Percentiles rank a stretch among this genome's conserved stretches.
These are phyloP conservation scores for Macropodus opercularis DNA, from an alignment of 2,797 vertebrate species.

Conservation along the genomic window DNA sequence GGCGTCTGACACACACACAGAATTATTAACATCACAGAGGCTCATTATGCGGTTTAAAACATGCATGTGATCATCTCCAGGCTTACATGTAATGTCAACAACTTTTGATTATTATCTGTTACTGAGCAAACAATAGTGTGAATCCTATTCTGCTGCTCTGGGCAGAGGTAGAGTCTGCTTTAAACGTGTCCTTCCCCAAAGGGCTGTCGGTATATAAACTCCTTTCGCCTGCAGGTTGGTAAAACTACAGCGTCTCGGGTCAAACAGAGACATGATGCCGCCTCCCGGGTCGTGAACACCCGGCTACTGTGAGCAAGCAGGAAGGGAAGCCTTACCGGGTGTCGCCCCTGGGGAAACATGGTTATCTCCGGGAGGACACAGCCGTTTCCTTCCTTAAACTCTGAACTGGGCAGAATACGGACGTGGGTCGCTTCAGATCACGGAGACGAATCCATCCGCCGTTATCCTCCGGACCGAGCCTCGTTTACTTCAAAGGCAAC, in stretches of 20 bases:
- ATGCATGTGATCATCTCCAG: conserved; percentile 35
- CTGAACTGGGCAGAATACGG: conserved; percentile 32
- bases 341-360: conserved; percentile 96
- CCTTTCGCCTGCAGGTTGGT: conserved; percentile 10
- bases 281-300: conserved; percentile 2
- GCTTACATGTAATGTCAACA: conserved; percentile 55
- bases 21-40: conserved; percentile 48
- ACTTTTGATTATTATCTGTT: conserved; percentile 42
- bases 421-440: conserved; percentile 52
- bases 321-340: conserved; percentile 86
- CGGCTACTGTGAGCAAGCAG: conserved; percentile 7
- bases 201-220: conserved; percentile 2
- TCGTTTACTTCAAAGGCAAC: conserved; percentile 49
- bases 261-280: conserved; percentile 44
- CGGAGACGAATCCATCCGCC: conserved; percentile 70
- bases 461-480: conserved; percentile 27
- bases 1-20: conserved; percentile 79
- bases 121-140: conserved; percentile 38
- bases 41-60: conserved; percentile 39
- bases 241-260: conserved; percentile 18
- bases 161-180: conserved; percentile 19
- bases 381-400: conserved; percentile 65
- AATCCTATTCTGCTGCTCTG: conserved; percentile 14
- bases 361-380: conserved; percentile 74
- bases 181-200: conserved; percentile 17